Conservation (phyloP, 2,113 vertebrate genomes). For the Enhydra lutris region DNA sequence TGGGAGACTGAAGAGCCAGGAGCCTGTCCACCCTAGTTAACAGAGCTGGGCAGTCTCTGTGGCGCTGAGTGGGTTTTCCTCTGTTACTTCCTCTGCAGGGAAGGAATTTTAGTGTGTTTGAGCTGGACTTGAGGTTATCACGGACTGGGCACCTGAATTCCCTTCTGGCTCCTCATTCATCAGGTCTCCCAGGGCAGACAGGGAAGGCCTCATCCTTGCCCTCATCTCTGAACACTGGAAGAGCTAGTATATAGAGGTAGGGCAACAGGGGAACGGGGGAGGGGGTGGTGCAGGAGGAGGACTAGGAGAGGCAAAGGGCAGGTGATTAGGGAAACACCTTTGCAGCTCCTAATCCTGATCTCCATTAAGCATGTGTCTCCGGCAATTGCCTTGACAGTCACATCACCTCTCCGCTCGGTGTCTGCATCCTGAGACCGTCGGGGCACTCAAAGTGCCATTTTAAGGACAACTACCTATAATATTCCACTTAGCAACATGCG, state of each 20-base stretch:
- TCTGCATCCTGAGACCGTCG: neutral
- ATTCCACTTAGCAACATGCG: neutral
- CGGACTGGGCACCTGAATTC: constrained; percentile 4
- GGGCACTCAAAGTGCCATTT: constrained; percentile 30
- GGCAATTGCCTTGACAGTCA: constrained; percentile 68
- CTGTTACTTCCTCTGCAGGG: neutral
- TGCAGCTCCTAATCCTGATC: constrained; percentile 71
- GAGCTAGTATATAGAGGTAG: neutral
- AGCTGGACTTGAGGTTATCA: neutral
- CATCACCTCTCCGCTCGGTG: neutral
- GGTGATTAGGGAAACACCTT: constrained; percentile 59
- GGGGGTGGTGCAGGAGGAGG: neutral
- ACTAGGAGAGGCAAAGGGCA: constrained; percentile 55
- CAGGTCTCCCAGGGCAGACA: constrained; percentile 59
- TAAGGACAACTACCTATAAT: constrained; percentile 23
- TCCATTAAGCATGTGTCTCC: constrained; percentile 78
- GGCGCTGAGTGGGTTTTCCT: rapidly evolving
- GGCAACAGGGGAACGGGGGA: neutral
- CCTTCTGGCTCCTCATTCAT: neutral
- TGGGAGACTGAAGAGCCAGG: neutral
- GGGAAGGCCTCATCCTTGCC: constrained; percentile 33
- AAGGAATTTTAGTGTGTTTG: neutral
- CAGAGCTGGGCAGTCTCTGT: neutral
- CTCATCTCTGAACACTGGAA: constrained; percentile 48
- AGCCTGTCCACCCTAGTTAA: neutral